These are phyloP conservation scores for Pelobates fuscus DNA, from an alignment of 2,113 vertebrate genomes.

Conservation along the genomic window DNA sequence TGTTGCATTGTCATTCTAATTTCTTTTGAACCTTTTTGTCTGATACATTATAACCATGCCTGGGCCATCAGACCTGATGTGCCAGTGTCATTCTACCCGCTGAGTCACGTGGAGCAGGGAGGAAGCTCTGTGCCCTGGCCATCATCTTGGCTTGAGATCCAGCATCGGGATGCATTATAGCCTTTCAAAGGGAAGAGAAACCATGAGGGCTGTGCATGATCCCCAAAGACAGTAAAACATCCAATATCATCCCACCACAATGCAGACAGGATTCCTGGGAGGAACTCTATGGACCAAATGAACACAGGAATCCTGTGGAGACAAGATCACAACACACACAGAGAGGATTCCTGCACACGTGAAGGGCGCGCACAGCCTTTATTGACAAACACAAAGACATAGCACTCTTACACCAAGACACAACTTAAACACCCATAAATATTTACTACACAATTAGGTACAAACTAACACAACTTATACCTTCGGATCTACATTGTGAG, in stretches of 20 bases:
- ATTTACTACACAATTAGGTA: too few species aligned
- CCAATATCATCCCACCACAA: slow-evolving; percentile 41
- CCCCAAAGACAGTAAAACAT: slow-evolving; percentile 33
- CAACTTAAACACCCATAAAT: too few species aligned
- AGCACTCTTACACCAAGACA: too few species aligned
- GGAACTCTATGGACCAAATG: slow-evolving; percentile 39
- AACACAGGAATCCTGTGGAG: slow-evolving; percentile 47
- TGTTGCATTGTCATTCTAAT: neutral
- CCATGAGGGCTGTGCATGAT: slow-evolving; percentile 40
- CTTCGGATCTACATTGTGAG: too few species aligned
- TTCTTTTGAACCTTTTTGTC: neutral
- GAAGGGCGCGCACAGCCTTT: too few species aligned
- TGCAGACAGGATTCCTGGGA: slow-evolving; percentile 32
- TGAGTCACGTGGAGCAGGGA: slow-evolving; percentile 37
- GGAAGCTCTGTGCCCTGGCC: slow-evolving; percentile 39
- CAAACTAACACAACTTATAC: too few species aligned
- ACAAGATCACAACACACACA: slow-evolving; percentile 47
- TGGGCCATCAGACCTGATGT: slow-evolving; percentile 2
- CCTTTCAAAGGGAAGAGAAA: slow-evolving; percentile 51
- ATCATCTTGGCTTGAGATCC: slow-evolving; percentile 44
- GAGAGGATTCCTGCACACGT: slow-evolving; percentile 13
- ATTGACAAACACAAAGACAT: too few species aligned
- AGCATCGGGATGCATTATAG: slow-evolving; percentile 35
- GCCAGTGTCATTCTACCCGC: slow-evolving; percentile 19
- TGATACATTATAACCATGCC: neutral